Base-by-base conservation (phyloP, 1,140 invertebrate genomes). In the Formica selysi region DNA sequence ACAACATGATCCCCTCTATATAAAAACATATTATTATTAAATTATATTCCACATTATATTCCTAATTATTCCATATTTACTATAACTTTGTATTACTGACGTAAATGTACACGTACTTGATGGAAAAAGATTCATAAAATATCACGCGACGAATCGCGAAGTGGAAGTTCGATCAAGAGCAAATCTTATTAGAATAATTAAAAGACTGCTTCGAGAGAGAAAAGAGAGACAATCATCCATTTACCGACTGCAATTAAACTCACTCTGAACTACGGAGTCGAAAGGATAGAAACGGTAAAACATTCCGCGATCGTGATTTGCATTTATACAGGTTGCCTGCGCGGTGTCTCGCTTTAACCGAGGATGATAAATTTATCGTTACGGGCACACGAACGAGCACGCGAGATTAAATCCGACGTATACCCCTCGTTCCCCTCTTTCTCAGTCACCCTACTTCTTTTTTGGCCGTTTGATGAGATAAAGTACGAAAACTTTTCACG, bases 321-420 rank as follows among this genome's bases (percentile, higher is more conserved):
- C 79, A 83, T 83, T 83, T 83, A 83, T 83, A 83, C 68, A 83
- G 68, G 68, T 74, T 74, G 79, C 54, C 54, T 41, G 78, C 48
- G 48, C 79, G 67, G 11, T 81, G 79, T 81, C 79, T 61, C 79
- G 68, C 26, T 74, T 29, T 22, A 78, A 26, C n/a, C 54, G 57
- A 61, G 79, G 54, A 83, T 83, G 79, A 83, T 83, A 83, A 83
- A 83, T 83, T 83, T 83, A 83, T 83, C 68, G 79, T 83, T 74
- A 83, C 54, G 26, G 41, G 54, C 79, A 62, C 79, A 61, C 79
- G 54, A 74, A 83, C 68, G 68, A 83, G 41, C 79, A 48, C 38
- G 68, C 68, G 68, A 74, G 79, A 83, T 83, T 74, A 83, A 83
- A 83, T 61, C 57, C 54, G 68, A 83, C 79, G 38, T 62, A 80